Base-by-base conservation (phyloP, 2,888 invertebrate genomes). In the Drosophila birchii region DNA sequence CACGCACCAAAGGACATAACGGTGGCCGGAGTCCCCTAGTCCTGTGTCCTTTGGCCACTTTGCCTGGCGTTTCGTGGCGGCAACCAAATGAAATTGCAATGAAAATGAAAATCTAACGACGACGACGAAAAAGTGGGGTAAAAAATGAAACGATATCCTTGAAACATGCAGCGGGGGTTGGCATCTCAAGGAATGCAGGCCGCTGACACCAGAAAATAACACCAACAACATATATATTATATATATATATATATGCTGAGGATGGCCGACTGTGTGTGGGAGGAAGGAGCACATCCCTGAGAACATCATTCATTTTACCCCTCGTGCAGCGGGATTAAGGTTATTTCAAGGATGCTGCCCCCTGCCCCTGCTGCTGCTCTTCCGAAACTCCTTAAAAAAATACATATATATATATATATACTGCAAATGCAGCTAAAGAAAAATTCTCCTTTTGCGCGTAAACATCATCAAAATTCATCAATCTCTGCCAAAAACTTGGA, bases 391-490 rank as follows among this genome's bases (percentile, higher is more conserved):
- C 63, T 18, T 18, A 26, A 23, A 55, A 49, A 34, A 44, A 58
- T 59, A 39, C n/a, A 16, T 23, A 44, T 44, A 23, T 23, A 44
- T 8, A 16, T 44, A 23, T 23, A 9, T 23, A 5, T 16, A 75
- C 67, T 41, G 67, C 75, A 75, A 75, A 58, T 73, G 54, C 76
- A 68, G 75, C 73, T 49, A 34, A 59, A 44, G 82, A 78, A 78
- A 83, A 83, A 74, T 78, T 70, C 72, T 81, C 57, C 86, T 80
- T 81, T 76, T 88, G 85, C 84, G 88, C 86, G 88, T 88, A 87
- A 88, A 87, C 90, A 91, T 91, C 90, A 90, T 91, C 87, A 89
- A 89, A 89, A 91, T 91, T 91, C 91, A 91, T 91, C 91, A 91
- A 91, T 91, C 91, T 91, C 91, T 91, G 91, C 91, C 91, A 91